Evolutionary conservation across 2,113 vertebrate species (phyloP).

Genomic region (Syngnathoides biaculeatus): DNA sequence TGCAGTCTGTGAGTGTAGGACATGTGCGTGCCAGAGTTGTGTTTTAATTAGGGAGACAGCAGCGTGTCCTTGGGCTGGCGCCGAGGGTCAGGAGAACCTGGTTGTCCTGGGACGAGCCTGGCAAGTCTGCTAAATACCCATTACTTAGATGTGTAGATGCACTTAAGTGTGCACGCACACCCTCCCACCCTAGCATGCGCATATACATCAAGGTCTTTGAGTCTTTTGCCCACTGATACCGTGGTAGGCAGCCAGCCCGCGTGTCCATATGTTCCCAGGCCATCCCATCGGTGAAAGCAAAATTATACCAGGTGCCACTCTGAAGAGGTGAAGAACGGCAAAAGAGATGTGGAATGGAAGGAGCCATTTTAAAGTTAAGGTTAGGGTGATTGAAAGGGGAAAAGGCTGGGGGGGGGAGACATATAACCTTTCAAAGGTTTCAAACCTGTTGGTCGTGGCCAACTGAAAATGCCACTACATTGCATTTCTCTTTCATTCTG

Average conservation of each 20-base stretch:
- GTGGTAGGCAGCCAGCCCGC: constrained; percentile 58
- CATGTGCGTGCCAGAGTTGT: constrained; percentile 52
- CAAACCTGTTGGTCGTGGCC: constrained; percentile 36
- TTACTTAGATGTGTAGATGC: constrained; percentile 55
- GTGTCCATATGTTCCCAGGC: constrained; percentile 52
- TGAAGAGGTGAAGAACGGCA: constrained; percentile 41
- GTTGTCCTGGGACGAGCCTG: constrained; percentile 63
- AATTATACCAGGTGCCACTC: constrained; percentile 56
- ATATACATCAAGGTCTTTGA: constrained; percentile 35
- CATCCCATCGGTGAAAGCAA: constrained; percentile 49
- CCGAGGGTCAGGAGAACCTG: constrained; percentile 67
- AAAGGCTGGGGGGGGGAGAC: too few relatives aligned
- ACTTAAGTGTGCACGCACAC: constrained; percentile 20
- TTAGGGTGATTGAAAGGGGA: constrained; percentile 55
- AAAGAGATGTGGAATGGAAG: constrained; percentile 47
- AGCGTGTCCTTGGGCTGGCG: constrained; percentile 71
- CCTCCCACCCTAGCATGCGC: constrained; percentile 27
- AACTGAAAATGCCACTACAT: constrained; percentile 60
- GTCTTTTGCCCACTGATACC: constrained; percentile 46
- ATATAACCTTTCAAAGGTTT: constrained; percentile 71
- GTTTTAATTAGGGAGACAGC: constrained; percentile 74
- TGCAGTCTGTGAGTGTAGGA: constrained; percentile 29
- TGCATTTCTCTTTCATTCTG: constrained; percentile 54
- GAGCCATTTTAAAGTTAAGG: constrained; percentile 50
- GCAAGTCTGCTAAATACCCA: constrained; percentile 68